phyloP scores from a whole-genome alignment of 2,113 vertebrate genomes.

The Notothenia rossii region DNA sequence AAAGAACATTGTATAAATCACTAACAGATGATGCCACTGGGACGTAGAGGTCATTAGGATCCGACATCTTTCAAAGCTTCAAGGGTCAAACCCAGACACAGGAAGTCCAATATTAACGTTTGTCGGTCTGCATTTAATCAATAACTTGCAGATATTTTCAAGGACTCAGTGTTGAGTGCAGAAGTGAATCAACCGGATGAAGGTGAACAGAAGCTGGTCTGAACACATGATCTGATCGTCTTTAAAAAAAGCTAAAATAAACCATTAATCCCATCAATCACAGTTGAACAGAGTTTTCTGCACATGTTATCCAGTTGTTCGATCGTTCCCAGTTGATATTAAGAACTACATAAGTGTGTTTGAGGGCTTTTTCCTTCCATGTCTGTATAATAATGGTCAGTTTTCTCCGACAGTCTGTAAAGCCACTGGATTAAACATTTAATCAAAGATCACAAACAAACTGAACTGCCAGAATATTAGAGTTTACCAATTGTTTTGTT shows the following conservation, averaged over 20 bases:
- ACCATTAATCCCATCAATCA: too few species aligned
- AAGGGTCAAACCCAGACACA: not conserved
- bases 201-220: too few species aligned
- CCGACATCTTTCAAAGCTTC: not conserved
- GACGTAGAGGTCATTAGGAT: not conserved
- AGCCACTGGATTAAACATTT: not conserved
- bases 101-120: not conserved
- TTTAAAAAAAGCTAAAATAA: too few species aligned
- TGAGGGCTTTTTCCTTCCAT: not conserved
- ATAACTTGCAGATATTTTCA: not conserved
- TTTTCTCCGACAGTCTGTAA: not conserved
- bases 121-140: not conserved
- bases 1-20: constrained; percentile 17
- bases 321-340: too few species aligned
- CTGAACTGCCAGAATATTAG: constrained; percentile 26
- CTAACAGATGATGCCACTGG: not conserved
- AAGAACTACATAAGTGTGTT: too few species aligned
- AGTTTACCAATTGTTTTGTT: not conserved
- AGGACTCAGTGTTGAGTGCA: not conserved
- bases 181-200: not conserved
- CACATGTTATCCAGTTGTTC: not conserved
- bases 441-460: not conserved
- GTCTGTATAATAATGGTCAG: not conserved
- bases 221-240: too few species aligned
- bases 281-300: too few species aligned